These are phyloP conservation scores for Barnardius zonarius DNA, from an alignment of 2,113 vertebrate genomes.

Conservation along the genomic window DNA sequence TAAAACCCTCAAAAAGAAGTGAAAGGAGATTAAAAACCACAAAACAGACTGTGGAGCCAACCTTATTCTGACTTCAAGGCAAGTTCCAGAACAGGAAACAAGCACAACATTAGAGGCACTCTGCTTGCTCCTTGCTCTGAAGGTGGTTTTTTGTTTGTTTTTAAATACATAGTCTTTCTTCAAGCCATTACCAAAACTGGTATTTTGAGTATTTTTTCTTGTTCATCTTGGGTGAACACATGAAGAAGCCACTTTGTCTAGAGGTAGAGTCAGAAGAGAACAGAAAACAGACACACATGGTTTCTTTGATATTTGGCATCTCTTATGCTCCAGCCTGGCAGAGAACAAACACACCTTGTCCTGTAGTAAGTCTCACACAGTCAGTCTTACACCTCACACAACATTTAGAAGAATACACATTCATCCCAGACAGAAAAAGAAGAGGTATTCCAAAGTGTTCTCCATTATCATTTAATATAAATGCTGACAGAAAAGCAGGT, in stretches of 20 bases:
- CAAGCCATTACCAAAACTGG: neutral
- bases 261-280: neutral
- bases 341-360: neutral
- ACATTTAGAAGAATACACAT: neutral
- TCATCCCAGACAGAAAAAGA: conserved; percentile 27
- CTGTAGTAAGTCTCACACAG: neutral
- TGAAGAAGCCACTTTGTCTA: neutral
- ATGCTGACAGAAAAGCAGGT: conserved; percentile 75
- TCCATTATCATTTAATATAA: conserved; percentile 77
- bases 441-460: conserved; percentile 11
- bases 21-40: neutral
- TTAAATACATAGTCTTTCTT: neutral
- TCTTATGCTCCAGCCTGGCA: rapidly evolving
- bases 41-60: neutral
- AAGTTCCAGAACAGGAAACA: neutral
- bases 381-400: neutral
- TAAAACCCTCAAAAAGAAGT: neutral
- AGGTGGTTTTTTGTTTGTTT: neutral
- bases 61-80: neutral
- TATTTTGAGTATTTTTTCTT: neutral
- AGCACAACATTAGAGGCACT: neutral
- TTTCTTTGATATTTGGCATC: neutral
- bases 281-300: rapidly evolving
- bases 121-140: neutral
- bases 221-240: neutral